A percentile compares a stretch with the other conserved stretches of the same genome.
Conservation (phyloP, 2,113 vertebrate species). For the Marcusenius ussheri region DNA sequence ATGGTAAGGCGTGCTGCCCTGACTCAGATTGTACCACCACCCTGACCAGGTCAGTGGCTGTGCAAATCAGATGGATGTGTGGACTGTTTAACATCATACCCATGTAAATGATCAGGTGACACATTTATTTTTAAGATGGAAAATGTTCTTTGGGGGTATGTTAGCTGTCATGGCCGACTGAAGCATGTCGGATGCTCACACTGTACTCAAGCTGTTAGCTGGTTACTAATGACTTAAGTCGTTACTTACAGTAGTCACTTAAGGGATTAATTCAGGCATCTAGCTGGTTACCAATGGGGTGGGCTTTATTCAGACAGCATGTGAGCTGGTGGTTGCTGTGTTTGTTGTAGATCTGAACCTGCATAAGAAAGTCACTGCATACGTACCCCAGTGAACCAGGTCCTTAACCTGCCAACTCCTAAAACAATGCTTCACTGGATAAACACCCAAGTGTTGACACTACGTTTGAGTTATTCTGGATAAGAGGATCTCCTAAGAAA, state of each 20-base stretch:
- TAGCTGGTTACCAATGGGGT: background rate
- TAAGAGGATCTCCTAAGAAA: background rate
- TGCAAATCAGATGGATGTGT: background rate
- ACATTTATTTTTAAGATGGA: background rate
- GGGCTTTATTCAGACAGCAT: background rate
- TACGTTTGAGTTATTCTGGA: background rate
- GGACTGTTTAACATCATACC: background rate
- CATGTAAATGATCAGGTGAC: background rate
- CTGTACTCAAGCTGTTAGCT: background rate
- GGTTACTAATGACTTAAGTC: background rate
- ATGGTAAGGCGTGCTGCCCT: background rate
- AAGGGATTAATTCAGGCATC: background rate
- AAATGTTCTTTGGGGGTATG: background rate
- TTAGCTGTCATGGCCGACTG: background rate
- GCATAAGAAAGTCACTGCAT: background rate
- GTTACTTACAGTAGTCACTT: background rate
- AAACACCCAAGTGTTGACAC: background rate
- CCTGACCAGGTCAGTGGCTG: background rate
- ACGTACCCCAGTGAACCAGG: background rate
- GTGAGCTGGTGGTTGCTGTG: background rate
- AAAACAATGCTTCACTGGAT: background rate
- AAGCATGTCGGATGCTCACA: background rate
- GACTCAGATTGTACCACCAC: no score
- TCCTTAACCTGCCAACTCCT: background rate
- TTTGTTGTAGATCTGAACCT: background rate